Evolutionary conservation across 2,888 invertebrate genomes (phyloP).

Genomic region (Himalopsyche tibetana): DNA sequence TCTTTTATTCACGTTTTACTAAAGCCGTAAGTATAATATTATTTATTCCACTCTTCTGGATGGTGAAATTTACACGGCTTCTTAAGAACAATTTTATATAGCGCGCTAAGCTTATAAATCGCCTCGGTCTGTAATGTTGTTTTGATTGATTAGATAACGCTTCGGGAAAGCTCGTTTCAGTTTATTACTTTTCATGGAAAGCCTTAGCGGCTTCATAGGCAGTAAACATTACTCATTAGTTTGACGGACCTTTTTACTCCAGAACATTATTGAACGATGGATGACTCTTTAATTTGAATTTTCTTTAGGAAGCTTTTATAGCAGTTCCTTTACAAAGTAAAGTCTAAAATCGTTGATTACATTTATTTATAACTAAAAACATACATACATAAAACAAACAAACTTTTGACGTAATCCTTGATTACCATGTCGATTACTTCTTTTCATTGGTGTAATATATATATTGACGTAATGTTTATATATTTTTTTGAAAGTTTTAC

Average conservation of each 20-base stretch:
- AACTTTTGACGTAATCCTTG: too few species aligned
- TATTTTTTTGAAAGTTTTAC: too few species aligned
- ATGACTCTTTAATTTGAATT: constrained; percentile 29
- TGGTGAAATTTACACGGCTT: constrained; percentile 7
- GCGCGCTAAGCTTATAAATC: not conserved
- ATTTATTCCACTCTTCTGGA: not conserved
- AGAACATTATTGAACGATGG: constrained; percentile 40
- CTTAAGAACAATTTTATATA: constrained; percentile 3
- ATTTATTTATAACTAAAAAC: too few species aligned
- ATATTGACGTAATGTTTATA: too few species aligned
- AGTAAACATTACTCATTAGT: constrained; percentile 31
- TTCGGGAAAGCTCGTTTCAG: constrained; percentile 31
- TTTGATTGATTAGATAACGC: constrained; percentile 42
- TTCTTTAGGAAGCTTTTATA: not conserved
- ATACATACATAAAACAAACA: too few species aligned
- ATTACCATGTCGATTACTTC: too few species aligned
- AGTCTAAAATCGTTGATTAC: too few species aligned
- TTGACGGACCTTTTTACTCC: constrained; percentile 39
- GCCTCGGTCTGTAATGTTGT: constrained; percentile 17
- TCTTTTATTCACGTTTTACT: constrained; percentile 12
- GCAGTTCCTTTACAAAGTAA: not conserved
- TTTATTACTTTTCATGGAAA: constrained; percentile 43
- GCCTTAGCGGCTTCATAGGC: constrained; percentile 47
- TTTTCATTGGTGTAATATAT: too few species aligned
- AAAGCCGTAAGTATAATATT: not conserved